Percentiles rank a stretch among this genome's conserved stretches.
These are phyloP conservation scores for Accipiter virgatus DNA, from an alignment of 2,113 vertebrate species.

Conservation along the genomic window DNA sequence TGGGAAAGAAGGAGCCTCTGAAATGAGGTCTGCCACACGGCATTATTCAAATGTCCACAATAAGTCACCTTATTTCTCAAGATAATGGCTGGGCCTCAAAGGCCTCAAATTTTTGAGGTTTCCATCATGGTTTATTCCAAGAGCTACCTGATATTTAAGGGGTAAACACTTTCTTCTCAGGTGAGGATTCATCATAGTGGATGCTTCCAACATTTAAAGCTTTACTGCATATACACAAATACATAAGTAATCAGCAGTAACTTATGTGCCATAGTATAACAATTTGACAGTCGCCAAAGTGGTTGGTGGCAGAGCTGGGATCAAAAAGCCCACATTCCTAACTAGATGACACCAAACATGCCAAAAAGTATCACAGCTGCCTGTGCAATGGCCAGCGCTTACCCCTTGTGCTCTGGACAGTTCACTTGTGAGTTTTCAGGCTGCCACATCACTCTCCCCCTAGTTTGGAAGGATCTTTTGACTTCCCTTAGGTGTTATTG, in stretches of 20 bases:
- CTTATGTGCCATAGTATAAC: neutral
- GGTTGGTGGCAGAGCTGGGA: neutral
- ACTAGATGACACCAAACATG: neutral
- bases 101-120: neutral
- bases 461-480: neutral
- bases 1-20: neutral
- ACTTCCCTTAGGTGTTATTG: neutral
- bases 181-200: neutral
- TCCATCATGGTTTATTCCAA: neutral
- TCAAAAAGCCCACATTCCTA: neutral
- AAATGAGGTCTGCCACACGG: neutral
- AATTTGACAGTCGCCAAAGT: neutral
- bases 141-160: neutral
- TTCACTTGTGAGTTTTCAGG: neutral
- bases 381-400: neutral
- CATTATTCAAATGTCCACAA: neutral
- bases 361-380: neutral
- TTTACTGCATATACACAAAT: neutral
- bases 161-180: neutral
- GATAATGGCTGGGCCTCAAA: neutral
- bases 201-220: neutral
- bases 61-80: neutral
- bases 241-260: neutral
- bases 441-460: neutral
- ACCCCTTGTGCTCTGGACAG: fast-evolving